These are phyloP conservation scores for Dascyllus trimaculatus DNA, from an alignment of 2,113 vertebrate species.

Conservation along the genomic window DNA sequence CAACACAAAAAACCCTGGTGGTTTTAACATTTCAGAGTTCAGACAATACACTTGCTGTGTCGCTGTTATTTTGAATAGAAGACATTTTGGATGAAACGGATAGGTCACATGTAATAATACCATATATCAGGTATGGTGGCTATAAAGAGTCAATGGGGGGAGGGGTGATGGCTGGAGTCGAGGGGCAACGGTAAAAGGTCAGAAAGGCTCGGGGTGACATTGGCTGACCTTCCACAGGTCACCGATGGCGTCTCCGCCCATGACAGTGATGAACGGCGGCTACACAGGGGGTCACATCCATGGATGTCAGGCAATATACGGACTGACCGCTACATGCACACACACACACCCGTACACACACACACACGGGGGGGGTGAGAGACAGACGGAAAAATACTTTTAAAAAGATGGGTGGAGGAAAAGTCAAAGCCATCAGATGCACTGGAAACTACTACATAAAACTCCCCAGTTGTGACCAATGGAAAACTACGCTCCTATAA, in stretches of 20 bases:
- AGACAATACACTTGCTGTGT: not conserved
- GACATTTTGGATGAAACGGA: slow-evolving; percentile 26
- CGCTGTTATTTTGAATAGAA: slow-evolving; percentile 1
- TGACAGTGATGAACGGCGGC: slow-evolving; percentile 83
- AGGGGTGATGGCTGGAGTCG: slow-evolving; percentile 38
- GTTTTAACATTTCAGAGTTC: slow-evolving; percentile 6
- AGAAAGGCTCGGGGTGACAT: slow-evolving; percentile 78
- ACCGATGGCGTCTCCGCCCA: slow-evolving; percentile 69
- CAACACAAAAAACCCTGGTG: not conserved
- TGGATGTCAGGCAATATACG: slow-evolving; percentile 46
- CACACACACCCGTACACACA: not conserved
- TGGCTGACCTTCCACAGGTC: slow-evolving; percentile 77
- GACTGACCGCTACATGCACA: slow-evolving; percentile 23
- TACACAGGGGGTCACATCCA: slow-evolving; percentile 54
- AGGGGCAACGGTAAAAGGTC: slow-evolving; percentile 68
- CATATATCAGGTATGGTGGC: slow-evolving; percentile 45
- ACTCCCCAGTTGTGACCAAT: slow-evolving; percentile 55
- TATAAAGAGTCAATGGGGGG: slow-evolving; percentile 38
- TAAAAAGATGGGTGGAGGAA: not conserved
- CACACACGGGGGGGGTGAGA: not conserved
- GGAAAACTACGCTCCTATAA: slow-evolving; percentile 63
- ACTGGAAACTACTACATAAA: slow-evolving; percentile 59
- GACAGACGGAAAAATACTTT: not conserved
- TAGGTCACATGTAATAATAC: slow-evolving; percentile 51
- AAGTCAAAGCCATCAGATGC: not conserved